Conservation (phyloP, 2,888 invertebrate genomes). For the Baccha elongata region DNA sequence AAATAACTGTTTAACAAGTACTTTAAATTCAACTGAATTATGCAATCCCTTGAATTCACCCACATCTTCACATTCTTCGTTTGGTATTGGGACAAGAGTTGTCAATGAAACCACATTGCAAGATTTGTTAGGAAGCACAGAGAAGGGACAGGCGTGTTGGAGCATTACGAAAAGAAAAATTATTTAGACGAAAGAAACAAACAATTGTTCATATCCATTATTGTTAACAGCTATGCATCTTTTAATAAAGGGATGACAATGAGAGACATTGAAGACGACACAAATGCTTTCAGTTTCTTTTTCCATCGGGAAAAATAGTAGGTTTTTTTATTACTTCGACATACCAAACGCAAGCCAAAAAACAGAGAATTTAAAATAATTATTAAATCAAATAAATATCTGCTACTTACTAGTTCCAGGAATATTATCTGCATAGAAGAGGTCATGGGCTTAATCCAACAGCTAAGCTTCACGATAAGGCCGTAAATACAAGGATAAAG, state of each 20-base stretch:
- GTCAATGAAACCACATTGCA: background rate
- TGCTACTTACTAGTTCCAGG: background rate
- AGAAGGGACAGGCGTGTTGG: conserved; percentile 32
- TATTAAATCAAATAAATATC: background rate
- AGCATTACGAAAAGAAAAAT: background rate
- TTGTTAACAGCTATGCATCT: conserved; percentile 41
- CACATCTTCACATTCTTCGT: conserved; percentile 2
- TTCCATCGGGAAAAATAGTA: background rate
- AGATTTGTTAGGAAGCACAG: conserved; percentile 26
- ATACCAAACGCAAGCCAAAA: background rate
- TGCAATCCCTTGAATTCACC: background rate
- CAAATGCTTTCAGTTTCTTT: background rate
- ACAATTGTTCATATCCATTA: conserved; percentile 27
- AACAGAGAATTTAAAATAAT: background rate
- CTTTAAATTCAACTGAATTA: background rate
- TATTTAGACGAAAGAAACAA: conserved; percentile 10
- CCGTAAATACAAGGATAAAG: conserved; percentile 30
- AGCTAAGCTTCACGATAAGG: conserved; percentile 54
- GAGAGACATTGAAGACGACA: conserved; percentile 21
- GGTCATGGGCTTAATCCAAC: conserved; percentile 40
- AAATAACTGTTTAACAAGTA: background rate
- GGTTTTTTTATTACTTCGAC: background rate
- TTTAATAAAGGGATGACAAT: conserved; percentile 37
- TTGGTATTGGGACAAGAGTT: conserved; percentile 3
- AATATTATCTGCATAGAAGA: conserved; percentile 15